Evolutionary conservation across 1,140 invertebrate genomes (phyloP).

Genomic region (Scaptomyza montana): DNA sequence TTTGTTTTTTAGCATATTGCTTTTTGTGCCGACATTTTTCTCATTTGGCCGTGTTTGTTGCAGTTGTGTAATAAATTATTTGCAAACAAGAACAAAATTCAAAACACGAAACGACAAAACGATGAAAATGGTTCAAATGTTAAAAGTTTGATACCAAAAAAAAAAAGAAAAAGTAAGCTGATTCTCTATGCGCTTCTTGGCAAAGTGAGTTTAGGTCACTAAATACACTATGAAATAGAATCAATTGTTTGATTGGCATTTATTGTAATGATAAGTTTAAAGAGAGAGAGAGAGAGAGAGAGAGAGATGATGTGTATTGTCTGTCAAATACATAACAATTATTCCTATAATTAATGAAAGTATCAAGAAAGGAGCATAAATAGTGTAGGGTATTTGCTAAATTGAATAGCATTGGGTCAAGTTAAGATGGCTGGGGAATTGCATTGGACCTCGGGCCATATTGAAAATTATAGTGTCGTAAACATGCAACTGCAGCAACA

Average conservation of each 20-base stretch:
- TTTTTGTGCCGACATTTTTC: conserved; percentile 48
- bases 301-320: no score
- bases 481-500: conserved; percentile 66
- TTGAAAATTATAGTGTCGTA: conserved; percentile 79
- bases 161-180: background rate
- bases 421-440: background rate
- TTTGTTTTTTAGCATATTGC: conserved; percentile 8
- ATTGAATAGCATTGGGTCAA: background rate
- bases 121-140: background rate
- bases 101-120: conserved; percentile 1
- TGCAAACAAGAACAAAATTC: background rate
- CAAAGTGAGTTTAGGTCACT: background rate
- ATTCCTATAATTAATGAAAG: no score
- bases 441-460: conserved; percentile 36
- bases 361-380: no score
- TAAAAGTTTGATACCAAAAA: background rate
- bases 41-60: conserved; percentile 47
- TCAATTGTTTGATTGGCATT: no score
- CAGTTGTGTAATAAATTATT: conserved; percentile 32
- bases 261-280: no score
- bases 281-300: no score
- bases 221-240: background rate
- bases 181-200: conserved; percentile 26
- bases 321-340: no score
- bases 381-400: conserved; percentile 12